These are phyloP conservation scores for Camelus dromedarius DNA, from an alignment of 2,113 vertebrate species.

Conservation along the genomic window DNA sequence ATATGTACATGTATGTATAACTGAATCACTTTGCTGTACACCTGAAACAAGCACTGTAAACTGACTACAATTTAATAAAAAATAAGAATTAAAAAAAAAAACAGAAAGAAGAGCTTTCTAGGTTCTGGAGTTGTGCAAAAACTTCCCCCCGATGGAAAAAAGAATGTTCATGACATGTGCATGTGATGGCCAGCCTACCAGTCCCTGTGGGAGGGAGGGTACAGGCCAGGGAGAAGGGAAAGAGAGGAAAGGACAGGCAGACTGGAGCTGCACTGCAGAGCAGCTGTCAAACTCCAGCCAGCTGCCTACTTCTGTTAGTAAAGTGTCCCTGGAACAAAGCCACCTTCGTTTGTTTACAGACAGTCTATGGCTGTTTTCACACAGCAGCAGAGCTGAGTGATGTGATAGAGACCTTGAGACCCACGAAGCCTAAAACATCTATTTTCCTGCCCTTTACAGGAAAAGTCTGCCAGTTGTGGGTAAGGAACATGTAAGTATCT, in stretches of 20 bases:
- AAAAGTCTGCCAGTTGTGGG: background rate
- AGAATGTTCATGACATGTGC: background rate
- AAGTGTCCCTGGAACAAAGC: slow-evolving; percentile 14
- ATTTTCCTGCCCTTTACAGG: background rate
- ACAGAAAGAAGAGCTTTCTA: background rate
- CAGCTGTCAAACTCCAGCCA: background rate
- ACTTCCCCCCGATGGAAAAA: background rate
- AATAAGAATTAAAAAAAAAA: background rate
- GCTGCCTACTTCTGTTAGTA: background rate
- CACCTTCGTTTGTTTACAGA: background rate
- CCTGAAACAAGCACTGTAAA: too few species aligned
- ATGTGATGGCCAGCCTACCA: background rate
- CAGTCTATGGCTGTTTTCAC: background rate
- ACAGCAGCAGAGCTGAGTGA: background rate
- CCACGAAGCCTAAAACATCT: background rate
- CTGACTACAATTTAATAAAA: too few species aligned
- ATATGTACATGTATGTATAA: too few species aligned
- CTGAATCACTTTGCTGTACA: too few species aligned
- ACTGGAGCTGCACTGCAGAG: background rate
- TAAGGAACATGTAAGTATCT: background rate
- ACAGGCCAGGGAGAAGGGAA: background rate
- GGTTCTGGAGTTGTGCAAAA: background rate
- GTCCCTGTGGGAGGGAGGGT: background rate
- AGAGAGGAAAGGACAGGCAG: background rate
- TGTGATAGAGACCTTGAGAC: background rate